These are phyloP conservation scores for Harpalus rufipes DNA, from an alignment of 2,888 invertebrate genomes.

Conservation along the genomic window DNA sequence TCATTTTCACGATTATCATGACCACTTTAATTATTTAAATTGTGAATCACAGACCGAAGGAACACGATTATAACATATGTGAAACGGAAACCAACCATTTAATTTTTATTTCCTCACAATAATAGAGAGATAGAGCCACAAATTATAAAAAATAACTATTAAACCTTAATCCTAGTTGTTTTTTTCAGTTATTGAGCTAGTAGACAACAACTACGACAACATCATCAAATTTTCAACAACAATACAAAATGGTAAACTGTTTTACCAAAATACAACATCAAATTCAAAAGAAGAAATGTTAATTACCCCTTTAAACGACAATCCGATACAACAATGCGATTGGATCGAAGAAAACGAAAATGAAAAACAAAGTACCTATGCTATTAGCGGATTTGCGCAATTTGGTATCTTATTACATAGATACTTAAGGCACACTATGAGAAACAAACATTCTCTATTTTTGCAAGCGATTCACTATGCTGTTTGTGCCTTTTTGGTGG, in stretches of 20 bases:
- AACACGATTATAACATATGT: too few species aligned
- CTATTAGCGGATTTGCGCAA: conserved; percentile 76
- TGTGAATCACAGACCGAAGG: too few species aligned
- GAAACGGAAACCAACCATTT: too few species aligned
- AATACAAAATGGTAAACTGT: conserved; percentile 53
- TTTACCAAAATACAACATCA: not conserved
- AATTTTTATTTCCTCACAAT: too few species aligned
- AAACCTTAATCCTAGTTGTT: not conserved
- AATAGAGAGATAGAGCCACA: too few species aligned
- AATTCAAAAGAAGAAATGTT: conserved; percentile 6
- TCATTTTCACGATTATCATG: too few species aligned
- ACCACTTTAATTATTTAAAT: too few species aligned
- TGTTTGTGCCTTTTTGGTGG: conserved; percentile 58
- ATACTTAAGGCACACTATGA: conserved; percentile 78
- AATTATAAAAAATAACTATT: too few species aligned
- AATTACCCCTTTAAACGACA: not conserved
- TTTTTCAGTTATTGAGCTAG: conserved; percentile 36
- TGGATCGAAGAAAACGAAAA: conserved; percentile 42
- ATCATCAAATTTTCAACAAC: conserved; percentile 36
- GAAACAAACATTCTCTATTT: conserved; percentile 78
- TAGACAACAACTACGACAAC: conserved; percentile 21
- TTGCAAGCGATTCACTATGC: conserved; percentile 64
- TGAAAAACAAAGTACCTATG: conserved; percentile 68
- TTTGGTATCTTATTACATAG: conserved; percentile 78
- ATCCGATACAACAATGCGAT: not conserved